Evolutionary conservation across 2,888 invertebrate species (phyloP), one percentile per base, ranked within the genome.

Genomic region (Bellardia pandia): DNA sequence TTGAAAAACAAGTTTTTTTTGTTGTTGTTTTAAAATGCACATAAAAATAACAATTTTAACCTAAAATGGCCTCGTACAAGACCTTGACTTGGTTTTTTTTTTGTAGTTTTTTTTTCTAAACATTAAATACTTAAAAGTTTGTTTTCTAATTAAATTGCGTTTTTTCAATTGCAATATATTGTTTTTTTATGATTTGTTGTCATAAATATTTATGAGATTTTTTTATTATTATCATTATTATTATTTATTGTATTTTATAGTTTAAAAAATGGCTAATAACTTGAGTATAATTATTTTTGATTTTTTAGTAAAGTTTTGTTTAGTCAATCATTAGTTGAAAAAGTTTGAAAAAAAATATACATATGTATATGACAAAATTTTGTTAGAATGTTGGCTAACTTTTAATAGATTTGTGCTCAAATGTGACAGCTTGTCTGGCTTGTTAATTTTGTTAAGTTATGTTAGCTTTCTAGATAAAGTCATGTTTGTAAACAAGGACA

Each of bases 61-160:
- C 76, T 77, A 78, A 88, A 88, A 83, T 85, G 82, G 88, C 88
- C 88, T 88, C 33, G 6, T 37, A 37, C 37, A 68, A 77, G 86
- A 88, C 88, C 88, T 88, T 88, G 88, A 86, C 88, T 86, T 84
- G 86, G 13, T 88, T 88, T 56, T 79, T 75, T 60, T 45, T 58
- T 68, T 11, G 37, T 51, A 60, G 68, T 69, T 30, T 45, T 48
- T 14, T 33, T 42, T 51, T 64, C 45, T 53, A 51, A 16, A 42
- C 23, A 33, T 64, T 23, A 13, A 11, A 42, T 16, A n/a, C 40
- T 71, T 62, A 60, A 71, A 79, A 37, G 33, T 72, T 13, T 9
- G 8, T 56, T 64, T 64, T 68, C 23, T 81, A 58, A 76, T 45
- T 62, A 76, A 51, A 72, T 68, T 60, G 13, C 11, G 6, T 58